Evolutionary conservation across 1,140 invertebrate species (phyloP).

Genomic region (Drosophila fuyamai): DNA sequence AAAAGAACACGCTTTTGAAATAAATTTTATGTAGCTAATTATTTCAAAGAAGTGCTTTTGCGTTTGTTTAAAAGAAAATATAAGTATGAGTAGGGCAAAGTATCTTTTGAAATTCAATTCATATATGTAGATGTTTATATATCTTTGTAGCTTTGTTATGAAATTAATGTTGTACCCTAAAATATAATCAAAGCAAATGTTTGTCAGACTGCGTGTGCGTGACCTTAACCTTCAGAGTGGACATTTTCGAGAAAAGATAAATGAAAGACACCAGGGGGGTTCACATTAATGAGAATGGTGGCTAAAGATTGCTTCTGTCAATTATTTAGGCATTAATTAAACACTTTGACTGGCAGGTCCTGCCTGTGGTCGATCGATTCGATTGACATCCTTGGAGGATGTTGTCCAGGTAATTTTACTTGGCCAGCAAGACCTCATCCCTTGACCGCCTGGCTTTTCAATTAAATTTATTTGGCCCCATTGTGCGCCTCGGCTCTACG

Average conservation of each 20-base stretch:
- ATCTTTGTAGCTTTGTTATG: conserved; percentile 6
- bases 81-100: neutral
- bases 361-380: conserved; percentile 33
- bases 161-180: conserved; percentile 25
- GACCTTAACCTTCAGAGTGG: conserved; percentile 47
- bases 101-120: neutral
- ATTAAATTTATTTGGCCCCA: conserved; percentile 60
- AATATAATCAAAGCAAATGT: conserved; percentile 33
- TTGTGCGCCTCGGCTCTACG: conserved; percentile 37
- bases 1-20: neutral
- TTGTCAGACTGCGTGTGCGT: conserved; percentile 28
- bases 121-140: neutral
- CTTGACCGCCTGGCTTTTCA: conserved; percentile 31
- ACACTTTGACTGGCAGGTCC: conserved; percentile 48
- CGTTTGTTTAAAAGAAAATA: conserved; percentile 1
- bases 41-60: neutral
- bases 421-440: neutral
- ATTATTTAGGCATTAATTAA: conserved; percentile 74
- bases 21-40: neutral
- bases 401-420: conserved; percentile 6
- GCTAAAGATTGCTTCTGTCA: conserved; percentile 54
- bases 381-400: conserved; percentile 50
- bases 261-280: neutral
- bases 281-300: conserved; percentile 25
- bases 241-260: conserved; percentile 19